A percentile compares a stretch with the other conserved stretches of the same genome.
Evolutionary conservation across 1,140 invertebrate genomes (phyloP).

Genomic region (Phenacoccus solenopsis): DNA sequence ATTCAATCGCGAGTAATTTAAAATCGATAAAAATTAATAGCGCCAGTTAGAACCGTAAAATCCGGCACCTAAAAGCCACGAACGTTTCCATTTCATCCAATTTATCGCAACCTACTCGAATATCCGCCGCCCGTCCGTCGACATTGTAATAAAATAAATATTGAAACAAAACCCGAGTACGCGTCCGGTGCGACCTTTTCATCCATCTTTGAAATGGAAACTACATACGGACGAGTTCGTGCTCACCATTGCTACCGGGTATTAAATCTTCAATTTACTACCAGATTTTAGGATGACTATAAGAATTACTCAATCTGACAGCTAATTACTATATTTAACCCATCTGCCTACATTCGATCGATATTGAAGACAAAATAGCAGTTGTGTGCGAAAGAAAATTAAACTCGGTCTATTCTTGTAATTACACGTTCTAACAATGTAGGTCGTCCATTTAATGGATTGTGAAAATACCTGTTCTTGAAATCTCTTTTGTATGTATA

Average conservation of each 20-base stretch:
- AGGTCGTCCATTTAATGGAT: constrained; percentile 15
- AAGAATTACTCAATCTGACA: constrained; percentile 16
- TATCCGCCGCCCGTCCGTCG: too few species aligned
- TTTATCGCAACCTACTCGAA: neutral
- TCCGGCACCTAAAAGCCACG: too few species aligned
- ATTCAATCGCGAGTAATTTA: neutral
- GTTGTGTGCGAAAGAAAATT: constrained; percentile 10
- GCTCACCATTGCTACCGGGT: neutral
- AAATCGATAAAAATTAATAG: neutral
- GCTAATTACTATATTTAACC: constrained; percentile 12
- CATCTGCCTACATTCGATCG: constrained; percentile 13
- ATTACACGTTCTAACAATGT: constrained; percentile 18
- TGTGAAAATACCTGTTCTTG: constrained; percentile 15
- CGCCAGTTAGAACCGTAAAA: neutral
- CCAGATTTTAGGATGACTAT: neutral
- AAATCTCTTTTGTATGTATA: constrained; percentile 1
- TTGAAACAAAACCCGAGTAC: too few species aligned
- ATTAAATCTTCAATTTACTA: constrained; percentile 3
- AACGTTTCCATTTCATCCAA: neutral
- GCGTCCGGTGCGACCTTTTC: too few species aligned
- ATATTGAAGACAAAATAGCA: neutral
- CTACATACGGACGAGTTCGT: too few species aligned
- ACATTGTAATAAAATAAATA: too few species aligned
- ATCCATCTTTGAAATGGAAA: too few species aligned
- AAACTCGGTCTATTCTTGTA: constrained; percentile 9